phyloP scores from a whole-genome alignment of 2,113 vertebrate genomes.

The Ardeotis arabs region DNA sequence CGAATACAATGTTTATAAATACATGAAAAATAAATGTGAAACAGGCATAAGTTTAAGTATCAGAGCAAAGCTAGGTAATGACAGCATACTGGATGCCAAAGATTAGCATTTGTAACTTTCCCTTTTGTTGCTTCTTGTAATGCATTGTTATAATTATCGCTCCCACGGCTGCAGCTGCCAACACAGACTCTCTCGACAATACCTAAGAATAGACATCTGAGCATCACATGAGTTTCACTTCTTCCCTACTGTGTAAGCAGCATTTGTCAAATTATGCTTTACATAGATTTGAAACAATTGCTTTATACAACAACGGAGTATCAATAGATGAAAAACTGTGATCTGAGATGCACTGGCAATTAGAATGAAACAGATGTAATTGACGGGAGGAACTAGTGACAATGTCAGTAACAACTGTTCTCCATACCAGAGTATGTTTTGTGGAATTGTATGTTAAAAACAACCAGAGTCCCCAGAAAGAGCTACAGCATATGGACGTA shows the following conservation, averaged over 20 bases:
- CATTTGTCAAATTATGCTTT: slow-evolving; percentile 1
- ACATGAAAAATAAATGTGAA: neutral
- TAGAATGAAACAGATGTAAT: neutral
- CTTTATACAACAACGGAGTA: neutral
- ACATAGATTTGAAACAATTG: neutral
- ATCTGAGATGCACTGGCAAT: neutral
- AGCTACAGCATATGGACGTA: neutral
- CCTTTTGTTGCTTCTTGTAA: neutral
- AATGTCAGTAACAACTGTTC: neutral
- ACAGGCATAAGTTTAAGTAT: neutral
- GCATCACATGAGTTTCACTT: neutral
- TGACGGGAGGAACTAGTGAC: neutral
- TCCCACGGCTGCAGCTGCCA: slow-evolving; percentile 7
- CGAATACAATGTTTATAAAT: neutral
- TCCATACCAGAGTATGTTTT: neutral
- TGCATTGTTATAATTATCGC: neutral
- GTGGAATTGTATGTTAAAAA: neutral
- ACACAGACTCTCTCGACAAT: neutral
- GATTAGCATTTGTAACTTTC: neutral
- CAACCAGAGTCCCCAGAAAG: neutral
- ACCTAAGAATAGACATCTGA: slow-evolving; percentile 21
- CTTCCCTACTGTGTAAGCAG: neutral
- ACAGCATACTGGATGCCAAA: neutral
- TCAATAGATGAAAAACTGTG: neutral
- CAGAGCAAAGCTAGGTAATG: slow-evolving; percentile 5